phyloP scores from a whole-genome alignment of 2,888 invertebrate genomes.

The Platycnemis pennipes region DNA sequence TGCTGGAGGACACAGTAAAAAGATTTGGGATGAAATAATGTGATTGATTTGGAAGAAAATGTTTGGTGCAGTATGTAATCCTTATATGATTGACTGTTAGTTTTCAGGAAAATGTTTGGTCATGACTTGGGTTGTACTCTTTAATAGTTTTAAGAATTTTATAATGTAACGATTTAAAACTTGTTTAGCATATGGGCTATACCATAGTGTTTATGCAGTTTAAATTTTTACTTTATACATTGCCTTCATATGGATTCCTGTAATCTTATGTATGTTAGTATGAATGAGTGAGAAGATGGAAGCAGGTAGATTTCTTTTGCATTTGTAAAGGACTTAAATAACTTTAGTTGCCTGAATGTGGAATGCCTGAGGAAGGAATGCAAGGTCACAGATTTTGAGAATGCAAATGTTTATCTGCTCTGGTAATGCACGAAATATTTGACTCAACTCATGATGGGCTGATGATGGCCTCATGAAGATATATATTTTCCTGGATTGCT shows the following conservation, averaged over 20 bases:
- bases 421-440: constrained; percentile 63
- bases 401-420: constrained; percentile 54
- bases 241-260: constrained; percentile 47
- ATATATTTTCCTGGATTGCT: constrained; percentile 15
- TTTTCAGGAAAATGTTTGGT: constrained; percentile 60
- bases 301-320: constrained; percentile 50
- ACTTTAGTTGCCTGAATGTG: constrained; percentile 64
- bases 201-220: constrained; percentile 54
- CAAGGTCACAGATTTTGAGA: constrained; percentile 58
- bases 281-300: constrained; percentile 60
- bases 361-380: constrained; percentile 67
- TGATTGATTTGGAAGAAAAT: constrained; percentile 66
- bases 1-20: constrained; percentile 67
- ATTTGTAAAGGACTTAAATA: constrained; percentile 35
- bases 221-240: constrained; percentile 23
- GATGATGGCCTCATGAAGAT: constrained; percentile 60
- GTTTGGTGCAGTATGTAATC: constrained; percentile 66
- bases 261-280: constrained; percentile 59
- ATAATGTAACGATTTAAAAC: constrained; percentile 41
- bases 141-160: constrained; percentile 40
- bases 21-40: constrained; percentile 56
- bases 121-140: constrained; percentile 55
- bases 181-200: constrained; percentile 57
- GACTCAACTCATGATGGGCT: constrained; percentile 59
- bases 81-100: constrained; percentile 44